phyloP scores from a whole-genome alignment of 2,888 invertebrate species.

The Cerastis leucographa region DNA sequence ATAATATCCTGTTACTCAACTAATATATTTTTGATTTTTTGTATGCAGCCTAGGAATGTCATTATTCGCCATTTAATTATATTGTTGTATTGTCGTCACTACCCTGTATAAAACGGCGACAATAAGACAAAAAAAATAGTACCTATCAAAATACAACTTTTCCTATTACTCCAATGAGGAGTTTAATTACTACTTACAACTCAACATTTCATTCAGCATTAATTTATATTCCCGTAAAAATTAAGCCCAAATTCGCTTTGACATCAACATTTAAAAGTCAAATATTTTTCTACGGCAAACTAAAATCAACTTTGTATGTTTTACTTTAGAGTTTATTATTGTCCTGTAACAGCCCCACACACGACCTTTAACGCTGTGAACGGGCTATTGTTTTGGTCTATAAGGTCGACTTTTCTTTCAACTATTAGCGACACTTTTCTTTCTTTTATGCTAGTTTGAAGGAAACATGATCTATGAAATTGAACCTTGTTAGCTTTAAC shows the following conservation, averaged over 20 bases:
- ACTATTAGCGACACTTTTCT: conserved; percentile 55
- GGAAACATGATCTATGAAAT: conserved; percentile 67
- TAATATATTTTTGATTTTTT: neutral
- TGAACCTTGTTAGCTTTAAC: conserved; percentile 66
- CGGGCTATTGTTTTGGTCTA: conserved; percentile 69
- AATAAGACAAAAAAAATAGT: neutral
- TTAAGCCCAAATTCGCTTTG: neutral
- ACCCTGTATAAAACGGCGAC: neutral
- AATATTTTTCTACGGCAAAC: neutral
- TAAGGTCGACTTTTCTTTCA: conserved; percentile 73
- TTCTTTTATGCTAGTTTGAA: conserved; percentile 57
- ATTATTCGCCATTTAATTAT: neutral
- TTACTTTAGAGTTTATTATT: conserved; percentile 41
- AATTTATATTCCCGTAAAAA: neutral
- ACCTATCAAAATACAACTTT: neutral
- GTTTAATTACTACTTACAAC: neutral
- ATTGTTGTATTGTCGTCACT: neutral
- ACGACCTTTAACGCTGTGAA: conserved; percentile 49
- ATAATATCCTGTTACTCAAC: neutral
- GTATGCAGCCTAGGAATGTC: neutral
- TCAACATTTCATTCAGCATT: conserved; percentile 18
- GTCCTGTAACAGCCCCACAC: conserved; percentile 10
- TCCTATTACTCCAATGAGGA: neutral
- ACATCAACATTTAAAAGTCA: conserved; percentile 1
- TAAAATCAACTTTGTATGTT: conserved; percentile 27